Evolutionary conservation across 2,113 vertebrate genomes (phyloP), one percentile per base, ranked within the genome.

Genomic region (Oplegnathus fasciatus): DNA sequence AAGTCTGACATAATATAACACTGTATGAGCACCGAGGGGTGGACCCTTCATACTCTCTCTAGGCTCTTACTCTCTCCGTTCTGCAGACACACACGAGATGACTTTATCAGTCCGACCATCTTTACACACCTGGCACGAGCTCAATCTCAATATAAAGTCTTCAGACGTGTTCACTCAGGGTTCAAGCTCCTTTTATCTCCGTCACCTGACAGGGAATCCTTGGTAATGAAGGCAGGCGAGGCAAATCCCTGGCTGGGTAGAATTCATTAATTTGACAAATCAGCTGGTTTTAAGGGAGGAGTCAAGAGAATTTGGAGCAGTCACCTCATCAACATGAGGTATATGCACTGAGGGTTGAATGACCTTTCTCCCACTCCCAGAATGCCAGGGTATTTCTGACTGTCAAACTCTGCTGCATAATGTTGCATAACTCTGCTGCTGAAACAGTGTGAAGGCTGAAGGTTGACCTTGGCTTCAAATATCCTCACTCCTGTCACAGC

Each of bases 391-490:
- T 67, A 68, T 78, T 86, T 54, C 52, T 76, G 44, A 69, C 84
- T 40, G 24, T 71, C 80, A 58, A 10, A 44, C 11, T 44, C 37
- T 67, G 74, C 26, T 70, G 73, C 40, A 46, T 84, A 54, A 77
- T 60, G 73, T 88, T 93, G 64, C 84, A 85, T 76, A 91, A 88
- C 82, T 70, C 37, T 50, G 13, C 20, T 58, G 32, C 73, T 58
- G 17, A 58, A 66, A 87, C 42, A 18, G 48, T 20, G 73, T 76
- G 58, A 89, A 74, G 82, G 83, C 78, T 85, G 61, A 37, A 67
- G 67, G 32, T n/a, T 85, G 91, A 87, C 89, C 86, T 87, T 73
- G 68, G 77, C 78, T 83, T 86, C 44, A 80, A 48, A 84, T 83
- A 61, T 78, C 68, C 54, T 83, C 44, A 76, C 8, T 76, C 55